Base-by-base conservation (phyloP, 2,888 invertebrate genomes). In the Spatulosminthurus flaviceps region DNA sequence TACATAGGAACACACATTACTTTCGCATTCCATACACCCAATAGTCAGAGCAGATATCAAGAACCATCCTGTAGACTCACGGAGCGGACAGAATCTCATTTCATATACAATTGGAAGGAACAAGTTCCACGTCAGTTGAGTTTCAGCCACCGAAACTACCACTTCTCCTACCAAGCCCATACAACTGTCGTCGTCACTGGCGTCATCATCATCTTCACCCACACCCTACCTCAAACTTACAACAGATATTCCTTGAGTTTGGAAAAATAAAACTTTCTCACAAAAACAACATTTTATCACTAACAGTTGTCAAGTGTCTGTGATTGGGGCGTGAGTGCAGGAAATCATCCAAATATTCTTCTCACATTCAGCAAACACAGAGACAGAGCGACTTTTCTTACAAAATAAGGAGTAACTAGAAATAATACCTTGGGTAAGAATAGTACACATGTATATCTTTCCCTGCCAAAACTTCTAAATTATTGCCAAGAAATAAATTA, bases 221-320 rank as follows among this genome's bases (percentile, higher is more conserved):
- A 13, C 41, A 9, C 41, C 7, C 13, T 41, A 7, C 41, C 13
- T 41, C 41, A 41, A 13, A 41, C 41, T 41, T 41, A 7, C 7
- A 9, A 9, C 41, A 41, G 41, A 13, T 13, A 41, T 41, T 41
- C 41, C 41, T 41, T 41, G 41, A 7, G n/a, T n/a, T n/a, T n/a
- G n/a, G n/a, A n/a, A n/a, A n/a, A n/a, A n/a, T 51, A 51, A 16
- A 51, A 51, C 51, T 51, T 51, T 51, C 51, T n/a, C 51, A 1
- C 5, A 51, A 5, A n/a, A n/a, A n/a, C n/a, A n/a, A n/a, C n/a
- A n/a, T n/a, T 51, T 51, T 19, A 13, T 2, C 16, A 51, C 51
- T 51, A 51, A 51, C 9, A 51, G 51, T 51, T 51, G 51, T 51
- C 51, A 51, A 51, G 51, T 51, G 51, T 51, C 16, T 51, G 51